Conservation (phyloP, 2,113 vertebrate genomes). For the Rallus limicola region DNA sequence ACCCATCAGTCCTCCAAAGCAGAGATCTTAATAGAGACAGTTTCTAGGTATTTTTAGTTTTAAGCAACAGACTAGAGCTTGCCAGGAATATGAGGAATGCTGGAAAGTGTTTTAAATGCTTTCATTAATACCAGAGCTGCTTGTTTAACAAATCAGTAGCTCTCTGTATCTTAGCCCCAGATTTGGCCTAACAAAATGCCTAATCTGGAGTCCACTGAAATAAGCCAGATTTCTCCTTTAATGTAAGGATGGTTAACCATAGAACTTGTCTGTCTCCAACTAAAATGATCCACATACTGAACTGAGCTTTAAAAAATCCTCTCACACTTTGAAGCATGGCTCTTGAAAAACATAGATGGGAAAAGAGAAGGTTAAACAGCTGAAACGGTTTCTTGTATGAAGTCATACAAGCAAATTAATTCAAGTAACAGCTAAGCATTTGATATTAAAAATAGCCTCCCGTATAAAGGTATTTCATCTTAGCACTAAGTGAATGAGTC, state of each 20-base stretch:
- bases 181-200: not conserved
- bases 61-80: not conserved
- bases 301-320: not conserved
- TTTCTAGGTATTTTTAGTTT: not conserved
- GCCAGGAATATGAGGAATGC: not conserved
- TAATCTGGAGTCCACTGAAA: not conserved
- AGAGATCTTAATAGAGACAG: not conserved
- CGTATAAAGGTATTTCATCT: not conserved
- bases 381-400: not conserved
- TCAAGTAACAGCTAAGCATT: not conserved
- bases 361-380: not conserved
- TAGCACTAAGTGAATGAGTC: not conserved
- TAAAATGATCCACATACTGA: not conserved
- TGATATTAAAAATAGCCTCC: not conserved
- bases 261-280: not conserved
- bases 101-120: not conserved
- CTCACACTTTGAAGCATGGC: not conserved
- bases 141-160: not conserved
- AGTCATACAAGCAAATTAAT: not conserved
- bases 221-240: not conserved
- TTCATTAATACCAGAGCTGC: not conserved
- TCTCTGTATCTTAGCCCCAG: not conserved
- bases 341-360: not conserved
- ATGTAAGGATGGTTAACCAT: not conserved
- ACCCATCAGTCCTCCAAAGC: not conserved